Evolutionary conservation across 2,797 vertebrate species (phyloP).

Genomic region (Anabas testudineus): DNA sequence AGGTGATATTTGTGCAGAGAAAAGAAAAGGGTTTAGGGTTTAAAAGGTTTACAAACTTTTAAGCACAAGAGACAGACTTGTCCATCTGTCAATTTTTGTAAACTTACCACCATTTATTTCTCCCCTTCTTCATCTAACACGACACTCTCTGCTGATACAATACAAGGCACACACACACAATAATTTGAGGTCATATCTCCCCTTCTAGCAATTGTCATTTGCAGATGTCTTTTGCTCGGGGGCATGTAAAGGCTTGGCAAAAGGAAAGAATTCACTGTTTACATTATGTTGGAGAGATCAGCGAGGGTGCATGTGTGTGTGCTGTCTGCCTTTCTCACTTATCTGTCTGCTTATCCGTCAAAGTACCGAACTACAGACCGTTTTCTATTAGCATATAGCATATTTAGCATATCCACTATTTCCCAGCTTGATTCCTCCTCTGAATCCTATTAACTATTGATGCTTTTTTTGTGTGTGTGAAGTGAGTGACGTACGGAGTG

Average conservation of each 20-base stretch:
- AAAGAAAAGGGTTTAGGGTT: too few relatives aligned
- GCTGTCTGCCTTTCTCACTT: not conserved
- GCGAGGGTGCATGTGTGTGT: not conserved
- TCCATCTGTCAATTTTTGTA: too few relatives aligned
- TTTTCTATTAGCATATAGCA: not conserved
- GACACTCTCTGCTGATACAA: not conserved
- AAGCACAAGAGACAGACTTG: not conserved
- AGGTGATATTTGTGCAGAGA: too few relatives aligned
- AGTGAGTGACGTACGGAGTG: not conserved
- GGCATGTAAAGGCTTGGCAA: constrained; percentile 24
- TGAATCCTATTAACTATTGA: not conserved
- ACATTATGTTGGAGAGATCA: not conserved
- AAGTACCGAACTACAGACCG: not conserved
- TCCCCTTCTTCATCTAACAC: not conserved
- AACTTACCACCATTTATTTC: too few relatives aligned
- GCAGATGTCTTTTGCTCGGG: not conserved
- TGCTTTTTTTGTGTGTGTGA: not conserved
- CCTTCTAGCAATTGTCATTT: not conserved
- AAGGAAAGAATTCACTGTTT: constrained; percentile 23
- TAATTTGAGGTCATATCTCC: not conserved
- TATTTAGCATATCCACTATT: not conserved
- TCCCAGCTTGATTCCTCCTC: not conserved
- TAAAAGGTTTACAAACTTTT: too few relatives aligned
- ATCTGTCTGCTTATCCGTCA: not conserved
- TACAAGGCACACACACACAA: not conserved